These are phyloP conservation scores for Drosophila nasuta DNA, from an alignment of 1,140 invertebrate species.

Conservation along the genomic window DNA sequence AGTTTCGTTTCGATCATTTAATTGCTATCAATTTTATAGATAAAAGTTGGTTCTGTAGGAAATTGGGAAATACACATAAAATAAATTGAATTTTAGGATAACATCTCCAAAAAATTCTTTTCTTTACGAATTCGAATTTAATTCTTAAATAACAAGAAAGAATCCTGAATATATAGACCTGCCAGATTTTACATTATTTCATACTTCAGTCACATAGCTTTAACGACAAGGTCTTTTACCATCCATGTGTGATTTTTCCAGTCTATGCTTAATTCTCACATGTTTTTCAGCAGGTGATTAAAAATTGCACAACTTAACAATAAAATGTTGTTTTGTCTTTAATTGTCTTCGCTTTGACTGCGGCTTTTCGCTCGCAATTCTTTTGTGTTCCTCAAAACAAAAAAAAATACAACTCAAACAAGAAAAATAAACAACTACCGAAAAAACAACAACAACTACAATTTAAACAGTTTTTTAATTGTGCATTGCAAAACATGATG, in stretches of 20 bases:
- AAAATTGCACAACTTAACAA: slow-evolving; percentile 63
- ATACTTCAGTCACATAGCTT: neutral
- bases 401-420: neutral
- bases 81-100: neutral
- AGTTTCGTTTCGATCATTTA: neutral
- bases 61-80: neutral
- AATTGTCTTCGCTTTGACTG: slow-evolving; percentile 38
- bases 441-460: slow-evolving; percentile 22
- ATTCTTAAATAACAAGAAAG: too few species aligned
- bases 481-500: slow-evolving; percentile 59
- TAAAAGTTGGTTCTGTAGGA: neutral
- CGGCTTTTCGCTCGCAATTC: slow-evolving; percentile 64
- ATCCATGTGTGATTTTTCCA: neutral
- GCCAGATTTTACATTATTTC: too few species aligned
- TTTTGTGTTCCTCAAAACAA: slow-evolving; percentile 53
- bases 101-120: too few species aligned
- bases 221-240: slow-evolving; percentile 35
- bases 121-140: too few species aligned
- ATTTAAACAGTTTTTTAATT: slow-evolving; percentile 77
- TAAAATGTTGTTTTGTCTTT: slow-evolving; percentile 56
- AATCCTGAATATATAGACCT: neutral
- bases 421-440: slow-evolving; percentile 8
- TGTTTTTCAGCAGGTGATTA: slow-evolving; percentile 55
- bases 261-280: slow-evolving; percentile 42
- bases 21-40: neutral